phyloP scores from a whole-genome alignment of 2,888 invertebrate species.

The Baccha elongata region DNA sequence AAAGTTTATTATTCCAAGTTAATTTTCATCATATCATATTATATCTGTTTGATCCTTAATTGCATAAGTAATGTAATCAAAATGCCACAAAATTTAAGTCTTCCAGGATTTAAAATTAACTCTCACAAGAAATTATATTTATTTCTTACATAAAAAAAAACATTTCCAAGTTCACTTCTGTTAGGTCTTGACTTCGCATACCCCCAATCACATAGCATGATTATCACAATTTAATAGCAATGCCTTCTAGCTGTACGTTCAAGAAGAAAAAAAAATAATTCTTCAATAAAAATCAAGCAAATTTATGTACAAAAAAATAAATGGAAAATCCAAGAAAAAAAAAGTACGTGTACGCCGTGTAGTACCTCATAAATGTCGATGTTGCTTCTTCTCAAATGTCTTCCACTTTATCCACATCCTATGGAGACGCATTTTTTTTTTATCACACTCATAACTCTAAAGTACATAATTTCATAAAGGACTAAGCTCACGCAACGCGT shows the following conservation, averaged over 20 bases:
- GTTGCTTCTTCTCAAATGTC: constrained; percentile 32
- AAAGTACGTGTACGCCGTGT: constrained; percentile 47
- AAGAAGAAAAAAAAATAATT: constrained; percentile 1
- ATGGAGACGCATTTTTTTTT: constrained; percentile 17
- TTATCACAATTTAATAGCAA: too few relatives aligned
- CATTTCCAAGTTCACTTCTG: not conserved
- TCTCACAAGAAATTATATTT: not conserved
- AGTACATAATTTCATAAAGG: constrained; percentile 37
- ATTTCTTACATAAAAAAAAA: not conserved
- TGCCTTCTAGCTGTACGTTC: not conserved
- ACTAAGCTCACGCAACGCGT: constrained; percentile 6
- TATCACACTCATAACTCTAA: constrained; percentile 53
- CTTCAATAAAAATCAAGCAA: constrained; percentile 25
- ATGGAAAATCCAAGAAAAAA: constrained; percentile 2
- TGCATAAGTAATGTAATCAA: not conserved
- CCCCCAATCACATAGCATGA: too few relatives aligned
- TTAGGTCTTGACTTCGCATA: too few relatives aligned
- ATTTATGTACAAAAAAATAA: constrained; percentile 19
- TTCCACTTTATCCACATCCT: constrained; percentile 12
- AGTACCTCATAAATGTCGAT: constrained; percentile 34
- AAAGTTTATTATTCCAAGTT: not conserved
- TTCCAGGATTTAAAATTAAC: too few relatives aligned
- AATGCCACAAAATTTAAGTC: not conserved
- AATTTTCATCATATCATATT: not conserved
- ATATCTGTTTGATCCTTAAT: not conserved